Base-by-base conservation (phyloP, 2,797 vertebrate genomes). In the Pangasius krempfi region DNA sequence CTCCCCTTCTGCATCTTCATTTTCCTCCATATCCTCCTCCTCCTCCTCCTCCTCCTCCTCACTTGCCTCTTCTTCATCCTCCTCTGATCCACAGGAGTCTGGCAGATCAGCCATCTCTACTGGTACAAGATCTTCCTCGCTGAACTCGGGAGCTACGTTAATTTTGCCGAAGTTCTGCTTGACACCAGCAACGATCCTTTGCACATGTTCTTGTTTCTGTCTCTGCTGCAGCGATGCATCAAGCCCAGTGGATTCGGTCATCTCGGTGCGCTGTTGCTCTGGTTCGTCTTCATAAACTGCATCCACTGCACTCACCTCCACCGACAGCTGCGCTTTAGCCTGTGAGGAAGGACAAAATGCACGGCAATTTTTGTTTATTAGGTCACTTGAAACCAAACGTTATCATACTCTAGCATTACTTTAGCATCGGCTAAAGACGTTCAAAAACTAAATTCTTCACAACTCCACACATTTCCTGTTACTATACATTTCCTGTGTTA, bases 81-180 rank as follows among this genome's bases (percentile, higher is more conserved):
- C 93, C 22, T 85, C 95, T 9, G 93, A 94, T 50, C 79, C 94
- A 0, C 93, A 95, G 33, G 92, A 91, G 33, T 97, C 95, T 13
- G 94, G 94, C 40, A 96, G 91, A 81, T 97, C 97, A 2, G 96
- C 96, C 92, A 97, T 93, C 90, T 99, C 97, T 66, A 99, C 96
- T 20, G 98, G 97, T 86, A 97, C 94, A 90, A 99, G 94, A 91
- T 99, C 99, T 86, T 99, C 98, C 56, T 97, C 97, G 0, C 88
- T 97, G 96, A 99, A 99, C 92, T 98, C 96, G 0, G 98, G 97
- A 0, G 96, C 97, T 3, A 99, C 98, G 0, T 96, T 97, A 91
- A 99, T 98, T 92, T 97, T 98, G 89, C 98, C 98, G 0, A 99
- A 99, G 94, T 99, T 98, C 93, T 99, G 99, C 79, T 96, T 95